These are phyloP conservation scores for Gambelia wislizenii DNA, from an alignment of 2,797 vertebrate genomes.

Conservation along the genomic window DNA sequence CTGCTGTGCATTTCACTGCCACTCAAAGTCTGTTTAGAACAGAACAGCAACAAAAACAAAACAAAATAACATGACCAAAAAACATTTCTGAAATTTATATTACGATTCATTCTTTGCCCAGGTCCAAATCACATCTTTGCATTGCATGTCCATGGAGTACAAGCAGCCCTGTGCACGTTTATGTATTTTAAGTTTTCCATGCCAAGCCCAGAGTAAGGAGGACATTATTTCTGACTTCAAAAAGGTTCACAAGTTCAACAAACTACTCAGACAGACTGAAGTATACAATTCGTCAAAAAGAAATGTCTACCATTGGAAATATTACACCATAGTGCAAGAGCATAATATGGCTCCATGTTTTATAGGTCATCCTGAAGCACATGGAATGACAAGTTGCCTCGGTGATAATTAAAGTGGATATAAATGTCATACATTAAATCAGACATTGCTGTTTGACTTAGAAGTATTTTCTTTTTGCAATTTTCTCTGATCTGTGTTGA, in stretches of 20 bases:
- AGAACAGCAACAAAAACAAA: background rate
- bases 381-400: background rate
- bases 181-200: constrained; percentile 10
- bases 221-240: background rate
- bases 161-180: background rate
- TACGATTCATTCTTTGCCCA: background rate
- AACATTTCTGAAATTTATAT: background rate
- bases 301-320: constrained; percentile 17
- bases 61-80: background rate
- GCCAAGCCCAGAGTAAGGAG: background rate
- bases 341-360: constrained; percentile 12
- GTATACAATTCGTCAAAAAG: constrained; percentile 18
- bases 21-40: background rate
- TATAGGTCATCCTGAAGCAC: constrained; percentile 2
- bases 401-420: constrained; percentile 16
- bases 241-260: constrained; percentile 33
- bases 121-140: background rate
- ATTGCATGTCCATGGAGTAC: background rate
- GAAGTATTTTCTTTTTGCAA: background rate
- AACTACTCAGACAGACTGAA: constrained; percentile 11
- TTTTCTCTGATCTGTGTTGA: background rate
- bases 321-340: background rate
- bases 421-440: background rate
- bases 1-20: background rate
- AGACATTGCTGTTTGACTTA: background rate